A percentile compares a stretch with the other conserved stretches of the same genome.
These are phyloP conservation scores for Coecobrya sp. DNA, from an alignment of 2,888 invertebrate species.

Conservation along the genomic window DNA sequence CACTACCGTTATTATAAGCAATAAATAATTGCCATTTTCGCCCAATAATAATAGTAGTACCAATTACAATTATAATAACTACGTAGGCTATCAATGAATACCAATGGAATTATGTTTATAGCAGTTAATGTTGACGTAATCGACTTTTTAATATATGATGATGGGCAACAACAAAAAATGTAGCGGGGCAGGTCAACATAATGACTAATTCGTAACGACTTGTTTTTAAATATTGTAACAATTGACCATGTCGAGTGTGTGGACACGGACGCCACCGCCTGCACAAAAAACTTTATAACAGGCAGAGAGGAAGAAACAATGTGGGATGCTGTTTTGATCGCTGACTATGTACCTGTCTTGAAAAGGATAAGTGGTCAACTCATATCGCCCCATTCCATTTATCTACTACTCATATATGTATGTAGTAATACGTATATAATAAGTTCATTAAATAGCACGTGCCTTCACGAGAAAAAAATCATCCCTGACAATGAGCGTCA, in stretches of 20 bases:
- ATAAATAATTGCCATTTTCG: background rate
- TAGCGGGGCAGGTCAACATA: slow-evolving; percentile 77
- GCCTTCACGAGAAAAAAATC: background rate
- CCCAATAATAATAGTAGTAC: slow-evolving; percentile 19
- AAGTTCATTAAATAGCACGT: no score
- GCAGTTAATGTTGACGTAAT: background rate
- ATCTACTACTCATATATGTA: background rate
- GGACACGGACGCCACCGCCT: background rate
- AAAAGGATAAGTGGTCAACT: background rate
- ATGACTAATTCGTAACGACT: background rate
- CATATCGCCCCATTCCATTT: background rate
- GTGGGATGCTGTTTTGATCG: slow-evolving; percentile 43
- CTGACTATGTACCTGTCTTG: background rate
- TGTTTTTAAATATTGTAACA: background rate
- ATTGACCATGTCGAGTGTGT: background rate
- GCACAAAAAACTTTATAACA: background rate
- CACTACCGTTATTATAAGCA: background rate
- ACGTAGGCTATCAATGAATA: slow-evolving; percentile 17
- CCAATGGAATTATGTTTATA: background rate
- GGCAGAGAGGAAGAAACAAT: slow-evolving; percentile 4
- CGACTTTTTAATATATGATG: slow-evolving; percentile 18
- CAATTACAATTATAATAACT: background rate
- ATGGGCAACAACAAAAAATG: slow-evolving; percentile 49
- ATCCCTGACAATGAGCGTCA: background rate
- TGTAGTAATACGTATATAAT: no score